These are phyloP conservation scores for Saxicola maurus DNA, from an alignment of 2,797 vertebrate species.

Conservation along the genomic window DNA sequence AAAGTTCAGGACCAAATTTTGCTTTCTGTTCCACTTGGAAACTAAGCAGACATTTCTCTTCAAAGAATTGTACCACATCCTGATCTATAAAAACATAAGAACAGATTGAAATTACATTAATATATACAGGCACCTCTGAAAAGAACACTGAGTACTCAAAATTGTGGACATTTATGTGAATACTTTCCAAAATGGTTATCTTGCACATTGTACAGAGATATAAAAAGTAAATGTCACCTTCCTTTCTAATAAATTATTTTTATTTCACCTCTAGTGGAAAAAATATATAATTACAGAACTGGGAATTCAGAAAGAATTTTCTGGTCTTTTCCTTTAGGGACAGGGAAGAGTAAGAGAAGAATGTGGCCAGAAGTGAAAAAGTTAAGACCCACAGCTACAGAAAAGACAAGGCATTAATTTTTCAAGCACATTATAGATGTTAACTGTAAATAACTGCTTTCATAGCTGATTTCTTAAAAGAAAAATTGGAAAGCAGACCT, in stretches of 20 bases:
- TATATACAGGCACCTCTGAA: conserved; percentile 9
- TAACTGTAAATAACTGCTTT: background rate
- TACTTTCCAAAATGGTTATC: background rate
- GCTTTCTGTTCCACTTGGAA: background rate
- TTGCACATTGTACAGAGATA: background rate
- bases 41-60: background rate
- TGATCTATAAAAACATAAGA: conserved; percentile 9
- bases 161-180: background rate
- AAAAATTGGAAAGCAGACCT: background rate
- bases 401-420: background rate
- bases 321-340: background rate
- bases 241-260: background rate
- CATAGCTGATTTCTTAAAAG: background rate
- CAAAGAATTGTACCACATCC: conserved; percentile 3
- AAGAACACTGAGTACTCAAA: background rate
- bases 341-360: background rate
- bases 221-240: background rate
- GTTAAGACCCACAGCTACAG: background rate
- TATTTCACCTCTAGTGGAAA: background rate
- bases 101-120: conserved; percentile 26
- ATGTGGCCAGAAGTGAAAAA: background rate
- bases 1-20: background rate
- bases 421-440: background rate
- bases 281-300: background rate
- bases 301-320: background rate